phyloP scores from a whole-genome alignment of 2,888 invertebrate genomes.

The Callimorpha dominula region DNA sequence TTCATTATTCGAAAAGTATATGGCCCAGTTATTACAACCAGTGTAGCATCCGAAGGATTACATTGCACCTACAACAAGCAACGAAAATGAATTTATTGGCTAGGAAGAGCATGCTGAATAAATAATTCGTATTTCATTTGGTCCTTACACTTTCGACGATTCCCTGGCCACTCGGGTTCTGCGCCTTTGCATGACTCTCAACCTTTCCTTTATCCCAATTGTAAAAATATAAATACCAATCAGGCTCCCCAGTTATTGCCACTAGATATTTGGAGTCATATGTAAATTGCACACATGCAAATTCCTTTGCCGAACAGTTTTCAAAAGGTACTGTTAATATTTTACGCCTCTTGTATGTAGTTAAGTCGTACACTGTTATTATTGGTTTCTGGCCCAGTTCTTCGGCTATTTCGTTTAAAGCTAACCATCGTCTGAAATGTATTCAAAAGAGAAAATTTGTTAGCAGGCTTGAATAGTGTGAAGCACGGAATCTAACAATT shows the following conservation, averaged over 20 bases:
- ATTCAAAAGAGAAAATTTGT: conserved; percentile 9
- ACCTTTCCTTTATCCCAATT: conserved; percentile 94
- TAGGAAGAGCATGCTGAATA: background rate
- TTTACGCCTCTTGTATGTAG: conserved; percentile 90
- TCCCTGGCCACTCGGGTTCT: conserved; percentile 89
- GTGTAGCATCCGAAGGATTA: conserved; percentile 92
- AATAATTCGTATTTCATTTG: background rate
- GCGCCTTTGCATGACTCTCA: conserved; percentile 91
- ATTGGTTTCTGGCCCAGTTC: conserved; percentile 88
- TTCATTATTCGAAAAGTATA: conserved; percentile 92
- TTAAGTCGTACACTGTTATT: conserved; percentile 91
- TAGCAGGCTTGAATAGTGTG: background rate
- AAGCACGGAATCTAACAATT: conserved; percentile 12
- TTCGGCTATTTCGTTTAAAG: conserved; percentile 88
- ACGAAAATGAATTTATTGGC: background rate
- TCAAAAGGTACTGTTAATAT: conserved; percentile 88
- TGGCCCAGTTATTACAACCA: conserved; percentile 89
- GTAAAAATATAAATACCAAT: conserved; percentile 93
- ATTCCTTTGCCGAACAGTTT: conserved; percentile 88
- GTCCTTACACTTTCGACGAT: conserved; percentile 84
- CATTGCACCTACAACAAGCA: conserved; percentile 88
- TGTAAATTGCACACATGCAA: conserved; percentile 92
- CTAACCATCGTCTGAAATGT: conserved; percentile 87
- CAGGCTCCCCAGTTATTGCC: conserved; percentile 93
- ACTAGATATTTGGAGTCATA: conserved; percentile 93